phyloP scores from a whole-genome alignment of 2,888 invertebrate species.

The Eumerus sabulonum region DNA sequence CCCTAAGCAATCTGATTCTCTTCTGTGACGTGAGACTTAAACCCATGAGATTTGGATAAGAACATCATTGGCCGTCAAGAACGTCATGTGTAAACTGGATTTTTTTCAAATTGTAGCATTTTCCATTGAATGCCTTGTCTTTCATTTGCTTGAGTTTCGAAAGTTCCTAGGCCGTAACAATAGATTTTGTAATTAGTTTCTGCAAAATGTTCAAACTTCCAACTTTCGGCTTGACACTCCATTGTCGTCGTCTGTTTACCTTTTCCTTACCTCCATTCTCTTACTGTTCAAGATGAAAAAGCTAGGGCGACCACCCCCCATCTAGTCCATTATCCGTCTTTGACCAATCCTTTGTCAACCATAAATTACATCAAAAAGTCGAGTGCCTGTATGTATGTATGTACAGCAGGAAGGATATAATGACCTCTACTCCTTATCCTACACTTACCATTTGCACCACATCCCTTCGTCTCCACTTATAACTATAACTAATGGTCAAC shows the following conservation, averaged over 20 bases:
- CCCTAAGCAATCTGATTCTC: no score
- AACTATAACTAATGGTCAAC: constrained; percentile 67
- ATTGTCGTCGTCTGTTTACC: not conserved
- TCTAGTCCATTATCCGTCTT: no score
- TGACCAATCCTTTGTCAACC: constrained; percentile 57
- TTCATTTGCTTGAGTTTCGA: no score
- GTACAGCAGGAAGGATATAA: constrained; percentile 55
- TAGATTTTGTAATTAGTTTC: no score
- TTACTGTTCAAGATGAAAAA: not conserved
- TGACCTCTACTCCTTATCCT: constrained; percentile 32
- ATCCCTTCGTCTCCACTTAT: constrained; percentile 61
- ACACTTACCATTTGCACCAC: no score
- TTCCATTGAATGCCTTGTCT: no score
- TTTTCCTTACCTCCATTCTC: constrained; percentile 11
- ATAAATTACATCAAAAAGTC: constrained; percentile 68
- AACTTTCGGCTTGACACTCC: not conserved
- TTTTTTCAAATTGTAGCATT: no score
- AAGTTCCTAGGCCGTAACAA: no score
- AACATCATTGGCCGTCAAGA: no score
- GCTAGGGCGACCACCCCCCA: constrained; percentile 32
- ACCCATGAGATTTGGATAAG: no score
- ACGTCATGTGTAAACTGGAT: no score
- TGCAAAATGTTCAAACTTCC: not conserved
- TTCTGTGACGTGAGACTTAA: no score
- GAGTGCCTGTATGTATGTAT: constrained; percentile 57